Conservation (phyloP, 2,888 invertebrate genomes). For the Drosophila affinis region DNA sequence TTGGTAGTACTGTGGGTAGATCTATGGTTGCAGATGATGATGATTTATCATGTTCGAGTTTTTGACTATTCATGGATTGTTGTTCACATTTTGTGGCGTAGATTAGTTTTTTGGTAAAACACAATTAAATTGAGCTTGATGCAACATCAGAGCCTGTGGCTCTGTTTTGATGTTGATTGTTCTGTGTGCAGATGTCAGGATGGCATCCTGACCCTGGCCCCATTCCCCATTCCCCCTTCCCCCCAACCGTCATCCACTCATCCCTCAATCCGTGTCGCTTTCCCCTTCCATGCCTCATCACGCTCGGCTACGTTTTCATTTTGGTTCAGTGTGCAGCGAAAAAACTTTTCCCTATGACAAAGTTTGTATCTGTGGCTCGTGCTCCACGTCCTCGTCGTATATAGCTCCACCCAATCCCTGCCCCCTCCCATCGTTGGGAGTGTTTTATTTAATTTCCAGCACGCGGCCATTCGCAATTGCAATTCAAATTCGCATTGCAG, state of each 20-base stretch:
- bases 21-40: constrained; percentile 4
- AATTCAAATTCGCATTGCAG: constrained; percentile 45
- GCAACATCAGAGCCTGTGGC: constrained; percentile 23
- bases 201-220: constrained; percentile 8
- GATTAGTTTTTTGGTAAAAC: constrained; percentile 41
- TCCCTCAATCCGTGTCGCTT: constrained; percentile 2
- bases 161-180: constrained; percentile 30
- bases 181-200: constrained; percentile 31
- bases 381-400: constrained; percentile 24
- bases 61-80: constrained; percentile 6
- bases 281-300: constrained; percentile 41
- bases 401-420: constrained; percentile 18
- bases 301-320: constrained; percentile 52
- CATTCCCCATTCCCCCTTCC: neutral
- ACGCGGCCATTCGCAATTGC: constrained; percentile 55
- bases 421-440: constrained; percentile 21
- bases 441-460: constrained; percentile 60
- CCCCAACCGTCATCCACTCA: neutral
- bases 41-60: constrained; percentile 34
- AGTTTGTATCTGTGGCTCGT: constrained; percentile 47
- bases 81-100: constrained; percentile 44
- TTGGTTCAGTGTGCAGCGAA: constrained; percentile 53
- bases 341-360: constrained; percentile 53
- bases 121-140: constrained; percentile 53
- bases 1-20: constrained; percentile 1